Percentiles rank a stretch among this genome's conserved stretches.
Conservation (phyloP, 2,797 vertebrate genomes). For the Myripristis jacobus region DNA sequence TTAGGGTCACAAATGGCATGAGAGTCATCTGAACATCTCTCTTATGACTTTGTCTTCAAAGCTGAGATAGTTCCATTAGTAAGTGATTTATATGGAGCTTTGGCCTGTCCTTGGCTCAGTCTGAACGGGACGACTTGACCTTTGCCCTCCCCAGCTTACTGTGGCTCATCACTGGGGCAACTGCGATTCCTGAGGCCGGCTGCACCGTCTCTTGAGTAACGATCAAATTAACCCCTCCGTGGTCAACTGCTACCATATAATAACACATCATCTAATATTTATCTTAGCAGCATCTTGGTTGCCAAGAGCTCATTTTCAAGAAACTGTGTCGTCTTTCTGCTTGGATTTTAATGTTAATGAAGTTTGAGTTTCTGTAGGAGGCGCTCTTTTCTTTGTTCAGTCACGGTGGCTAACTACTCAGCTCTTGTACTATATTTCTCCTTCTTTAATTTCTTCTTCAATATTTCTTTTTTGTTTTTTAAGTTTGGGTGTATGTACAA, state of each 20-base stretch:
- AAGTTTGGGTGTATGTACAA: background rate
- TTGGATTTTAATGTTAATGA: too few relatives aligned
- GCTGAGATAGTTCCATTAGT: conserved; percentile 1
- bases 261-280: too few relatives aligned
- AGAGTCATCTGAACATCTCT: conserved; percentile 32
- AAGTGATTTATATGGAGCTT: conserved; percentile 24
- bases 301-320: background rate
- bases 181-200: background rate
- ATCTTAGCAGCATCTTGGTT: too few relatives aligned
- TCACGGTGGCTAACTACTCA: too few relatives aligned
- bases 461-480: background rate
- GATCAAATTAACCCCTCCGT: background rate
- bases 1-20: conserved; percentile 42
- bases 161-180: conserved; percentile 7
- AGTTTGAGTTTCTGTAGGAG: too few relatives aligned
- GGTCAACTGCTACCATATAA: background rate
- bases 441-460: too few relatives aligned
- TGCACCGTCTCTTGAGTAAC: background rate
- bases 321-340: too few relatives aligned
- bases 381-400: too few relatives aligned
- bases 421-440: too few relatives aligned
- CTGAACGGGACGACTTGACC: conserved; percentile 21
- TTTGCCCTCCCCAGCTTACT: background rate
- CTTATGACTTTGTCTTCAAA: conserved; percentile 28
- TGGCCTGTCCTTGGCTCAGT: background rate